Conservation (phyloP, 2,797 vertebrate genomes). For the Amazona finschi region DNA sequence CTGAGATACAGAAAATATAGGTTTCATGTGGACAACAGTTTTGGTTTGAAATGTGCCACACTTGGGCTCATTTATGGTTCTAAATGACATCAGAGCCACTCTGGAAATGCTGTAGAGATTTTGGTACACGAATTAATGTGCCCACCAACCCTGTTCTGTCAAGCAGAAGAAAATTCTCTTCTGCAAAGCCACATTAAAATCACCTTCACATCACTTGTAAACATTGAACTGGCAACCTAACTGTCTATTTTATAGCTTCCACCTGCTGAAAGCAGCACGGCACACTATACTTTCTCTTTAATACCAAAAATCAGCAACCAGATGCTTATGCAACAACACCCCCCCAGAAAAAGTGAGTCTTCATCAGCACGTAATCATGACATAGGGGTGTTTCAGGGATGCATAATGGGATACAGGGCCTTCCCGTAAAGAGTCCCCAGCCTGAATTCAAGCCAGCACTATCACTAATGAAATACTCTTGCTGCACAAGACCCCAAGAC, state of each 20-base stretch:
- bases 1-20: not conserved
- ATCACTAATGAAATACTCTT: not conserved
- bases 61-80: conserved; percentile 42
- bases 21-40: conserved; percentile 19
- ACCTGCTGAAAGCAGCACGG: conserved; percentile 38
- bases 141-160: not conserved
- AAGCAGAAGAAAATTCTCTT: conserved; percentile 35
- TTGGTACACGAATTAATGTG: conserved; percentile 7
- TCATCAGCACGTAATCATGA: conserved; percentile 4
- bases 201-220: conserved; percentile 20
- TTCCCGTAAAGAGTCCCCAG: not conserved
- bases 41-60: conserved; percentile 26
- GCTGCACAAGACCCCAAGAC: conserved; percentile 9
- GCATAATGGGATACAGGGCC: not conserved
- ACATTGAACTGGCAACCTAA: conserved; percentile 36
- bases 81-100: conserved; percentile 52
- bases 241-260: conserved; percentile 23
- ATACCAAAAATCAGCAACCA: conserved; percentile 41
- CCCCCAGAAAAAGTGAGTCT: not conserved
- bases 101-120: conserved; percentile 43
- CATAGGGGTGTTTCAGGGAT: not conserved
- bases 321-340: conserved; percentile 17
- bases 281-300: conserved; percentile 5
- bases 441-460: not conserved
- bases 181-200: conserved; percentile 8